Evolutionary conservation across 2,888 invertebrate genomes (phyloP), one percentile per base, ranked within the genome.

Genomic region (Epirrita christyi): DNA sequence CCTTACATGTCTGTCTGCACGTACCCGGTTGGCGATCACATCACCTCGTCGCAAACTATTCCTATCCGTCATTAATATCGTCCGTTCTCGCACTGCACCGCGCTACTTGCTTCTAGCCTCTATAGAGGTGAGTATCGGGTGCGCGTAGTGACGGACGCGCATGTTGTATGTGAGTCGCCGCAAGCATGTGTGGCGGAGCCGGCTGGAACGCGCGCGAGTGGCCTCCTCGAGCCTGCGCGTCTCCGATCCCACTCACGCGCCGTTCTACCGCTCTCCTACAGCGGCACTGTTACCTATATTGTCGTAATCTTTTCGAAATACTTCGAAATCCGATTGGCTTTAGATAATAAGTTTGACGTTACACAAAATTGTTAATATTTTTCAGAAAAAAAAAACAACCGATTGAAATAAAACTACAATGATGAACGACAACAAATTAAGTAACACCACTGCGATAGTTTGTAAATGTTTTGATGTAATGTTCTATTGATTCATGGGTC

Each of bases 1-100:
- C 75, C 72, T 72, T 69, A 74, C 69, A 70, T 81, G 63, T 61
- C 75, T 79, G 85, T 82, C 70, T 89, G 90, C 90, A 91, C 89
- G 87, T 80, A 71, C 78, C 78, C 77, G 81, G 71, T 80, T 80
- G 79, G 70, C 72, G 81, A 78, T 73, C 58, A 66, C 58, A 60
- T 72, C 75, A 75, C 80, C 78, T 76, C 69, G 72, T 76, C 71
- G 70, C 70, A 63, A 76, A 75, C 71, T 76, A 57, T 78, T 4
- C 4, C 64, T 80, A 71, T 76, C 71, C 71, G 67, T 75, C 83
- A 87, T 84, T 77, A 82, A 79, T 77, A 2, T 70, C 36, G 50
- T 56, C 37, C 75, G 66, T 79, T 84, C 85, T 81, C 68, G 75
- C 79, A 32, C 43, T 29, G 43, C 47, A 47, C 27, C 52, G 37